Evolutionary conservation across 64 coral and sea anemone genomes (phyloP), one percentile per base, ranked within the genome.

Genomic region (Cladopsammia gracilis): DNA sequence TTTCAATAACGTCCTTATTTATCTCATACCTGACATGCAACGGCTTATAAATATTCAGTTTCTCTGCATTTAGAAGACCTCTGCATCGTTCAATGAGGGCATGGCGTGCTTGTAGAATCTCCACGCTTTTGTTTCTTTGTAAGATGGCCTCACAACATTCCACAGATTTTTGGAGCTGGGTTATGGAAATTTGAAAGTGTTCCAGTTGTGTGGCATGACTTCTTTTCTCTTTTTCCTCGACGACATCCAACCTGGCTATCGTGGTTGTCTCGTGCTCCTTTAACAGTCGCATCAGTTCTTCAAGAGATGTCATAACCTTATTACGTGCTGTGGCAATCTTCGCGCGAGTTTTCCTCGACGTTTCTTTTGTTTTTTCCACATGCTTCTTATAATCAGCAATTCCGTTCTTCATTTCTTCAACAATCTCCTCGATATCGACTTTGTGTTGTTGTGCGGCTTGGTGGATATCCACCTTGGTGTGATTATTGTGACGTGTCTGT

Each of bases 221-320:
- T 43, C 76, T 48, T 43, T 73, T 10, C 9, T 83, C 48, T 73
- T 49, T 68, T 83, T 83, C 70, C 10, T 83, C 48, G 57, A 91
- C 70, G 14, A 82, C 79, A 83, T 91, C 89, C 10, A 91, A 69
- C 9, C 79, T 72, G 8, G 23, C 52, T 24, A 71, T 76, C 43
- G 57, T 45, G 42, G 22, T 10, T 7, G 2, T 50, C 44, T 91
- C 89, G 54, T 90, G 88, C 22, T 71, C 65, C 24, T 81, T 80
- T 70, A 90, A 90, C 19, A 47, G 48, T 49, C 78, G 75, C 11
- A 90, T 70, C 8, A 90, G 19, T 47, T 25, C 77, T 81, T 90
- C 88, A 66, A 58, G 52, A 60, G 50, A 81, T 47, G 50, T 73
- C 64, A 56, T 49, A 20, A 72, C 43, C 14, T 82, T 49, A 11